Conservation (phyloP, 2,797 vertebrate genomes). For the Hyperoplus immaculatus region DNA sequence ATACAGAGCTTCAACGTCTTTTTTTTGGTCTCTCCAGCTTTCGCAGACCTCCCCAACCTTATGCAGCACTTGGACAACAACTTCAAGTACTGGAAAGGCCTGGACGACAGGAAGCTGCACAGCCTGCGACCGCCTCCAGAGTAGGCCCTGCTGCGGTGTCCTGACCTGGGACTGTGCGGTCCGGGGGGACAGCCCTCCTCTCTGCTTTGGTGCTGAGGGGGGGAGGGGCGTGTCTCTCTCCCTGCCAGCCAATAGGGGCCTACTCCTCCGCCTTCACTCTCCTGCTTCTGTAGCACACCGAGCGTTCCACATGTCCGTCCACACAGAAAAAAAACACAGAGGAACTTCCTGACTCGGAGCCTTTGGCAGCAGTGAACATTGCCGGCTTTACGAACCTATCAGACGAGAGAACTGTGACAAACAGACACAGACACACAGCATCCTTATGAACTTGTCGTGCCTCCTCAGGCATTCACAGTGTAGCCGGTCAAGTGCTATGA, state of each 20-base stretch:
- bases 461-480: conserved; percentile 70
- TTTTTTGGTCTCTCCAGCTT: conserved; percentile 83
- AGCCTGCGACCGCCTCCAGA: conserved; percentile 92
- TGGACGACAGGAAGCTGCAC: conserved; percentile 93
- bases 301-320: conserved; percentile 71
- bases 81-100: conserved; percentile 98
- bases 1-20: background rate
- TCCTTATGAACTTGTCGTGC: conserved; percentile 73
- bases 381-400: conserved; percentile 51
- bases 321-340: conserved; percentile 61
- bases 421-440: conserved; percentile 61
- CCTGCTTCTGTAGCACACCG: conserved; percentile 78
- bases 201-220: conserved; percentile 68
- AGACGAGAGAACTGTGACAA: conserved; percentile 65
- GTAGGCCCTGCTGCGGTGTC: conserved; percentile 72
- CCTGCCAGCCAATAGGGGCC: conserved; percentile 75
- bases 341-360: conserved; percentile 59
- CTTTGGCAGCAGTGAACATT: conserved; percentile 46
- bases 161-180: conserved; percentile 53
- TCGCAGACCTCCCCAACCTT: conserved; percentile 95
- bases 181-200: conserved; percentile 45
- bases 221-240: conserved; percentile 56
- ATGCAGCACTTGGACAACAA: conserved; percentile 98
- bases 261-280: conserved; percentile 73
- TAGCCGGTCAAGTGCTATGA: conserved; percentile 72